Evolutionary conservation across 2,113 vertebrate species (phyloP), one percentile per base, ranked within the genome.

Genomic region (Laterallus jamaicensis): DNA sequence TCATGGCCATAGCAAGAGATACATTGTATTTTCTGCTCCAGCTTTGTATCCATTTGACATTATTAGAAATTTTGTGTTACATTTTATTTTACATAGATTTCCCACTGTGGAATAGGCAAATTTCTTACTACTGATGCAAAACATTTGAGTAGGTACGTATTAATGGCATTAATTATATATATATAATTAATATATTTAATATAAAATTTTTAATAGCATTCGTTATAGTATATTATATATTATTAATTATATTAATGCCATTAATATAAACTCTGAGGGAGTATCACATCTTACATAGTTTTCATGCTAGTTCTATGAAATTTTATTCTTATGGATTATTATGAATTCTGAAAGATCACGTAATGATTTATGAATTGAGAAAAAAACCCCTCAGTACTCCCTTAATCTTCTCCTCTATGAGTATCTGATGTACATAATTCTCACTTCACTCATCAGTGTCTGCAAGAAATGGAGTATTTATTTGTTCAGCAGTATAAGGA

Each of bases 281-380:
- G 4, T 74, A 40, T n/a, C 8, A 26, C 1, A 1, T 88, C 49
- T 80, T 92, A 47, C 0, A 3, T 37, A 58, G 31, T 89, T 91
- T 92, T 95, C 19, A 7, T 73, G 58, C 16, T 82, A 73, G 37
- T 90, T 92, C 39, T 94, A 50, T 42, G 87, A 84, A 82, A 73
- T 56, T 32, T 84, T 84, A 18, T 91, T 82, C 58, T 40, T 79
- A 50, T 8, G 21, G 19, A 84, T 71, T 39, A 49, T 68, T 82
- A 54, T 75, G 35, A 91, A 76, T 79, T 26, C 31, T 79, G 70
- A 73, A 60, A 78, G 25, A 86, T 83, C 49, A 84, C 37, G 6
- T 54, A 83, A 70, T 39, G 21, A 56, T 91, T 63, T 78, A 84
- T 68, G 14, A 84, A 69, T 83, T 83, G 37, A 81, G 6, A n/a